phyloP scores from a whole-genome alignment of 2,113 vertebrate species.

The Conger conger region DNA sequence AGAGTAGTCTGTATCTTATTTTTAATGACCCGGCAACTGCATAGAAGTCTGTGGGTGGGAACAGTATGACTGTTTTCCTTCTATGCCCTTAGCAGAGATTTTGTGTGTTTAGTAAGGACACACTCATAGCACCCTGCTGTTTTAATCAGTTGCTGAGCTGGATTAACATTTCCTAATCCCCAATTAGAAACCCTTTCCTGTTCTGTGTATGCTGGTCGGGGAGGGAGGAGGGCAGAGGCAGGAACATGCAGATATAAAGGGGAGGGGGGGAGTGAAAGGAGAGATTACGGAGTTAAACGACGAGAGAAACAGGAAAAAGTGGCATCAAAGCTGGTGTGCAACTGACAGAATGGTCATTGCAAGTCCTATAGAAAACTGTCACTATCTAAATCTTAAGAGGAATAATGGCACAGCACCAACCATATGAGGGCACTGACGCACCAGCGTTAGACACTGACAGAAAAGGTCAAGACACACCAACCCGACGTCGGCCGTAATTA shows the following conservation, averaged over 20 bases:
- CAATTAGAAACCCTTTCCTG: constrained; percentile 27
- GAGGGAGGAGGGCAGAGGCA: background rate
- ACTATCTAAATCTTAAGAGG: no score
- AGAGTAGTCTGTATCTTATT: no score
- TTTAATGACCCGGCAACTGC: background rate
- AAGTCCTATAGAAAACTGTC: no score
- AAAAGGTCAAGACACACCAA: no score
- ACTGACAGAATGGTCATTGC: background rate
- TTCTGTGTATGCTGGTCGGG: background rate
- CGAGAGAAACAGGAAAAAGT: background rate
- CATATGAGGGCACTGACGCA: background rate
- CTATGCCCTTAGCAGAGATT: background rate
- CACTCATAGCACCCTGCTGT: constrained; percentile 19
- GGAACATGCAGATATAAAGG: constrained; percentile 3
- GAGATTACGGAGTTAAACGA: background rate
- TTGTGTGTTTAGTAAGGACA: background rate
- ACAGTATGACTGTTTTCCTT: constrained; percentile 23
- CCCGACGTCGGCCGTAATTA: no score
- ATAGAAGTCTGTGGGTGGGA: background rate
- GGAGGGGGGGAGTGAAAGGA: background rate
- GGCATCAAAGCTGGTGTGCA: background rate
- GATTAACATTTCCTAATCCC: constrained; percentile 33
- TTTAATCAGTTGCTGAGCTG: constrained; percentile 30
- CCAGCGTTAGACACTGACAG: background rate
- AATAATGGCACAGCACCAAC: background rate